phyloP scores from a whole-genome alignment of 2,113 vertebrate species.

The Spizaetus ornatus region DNA sequence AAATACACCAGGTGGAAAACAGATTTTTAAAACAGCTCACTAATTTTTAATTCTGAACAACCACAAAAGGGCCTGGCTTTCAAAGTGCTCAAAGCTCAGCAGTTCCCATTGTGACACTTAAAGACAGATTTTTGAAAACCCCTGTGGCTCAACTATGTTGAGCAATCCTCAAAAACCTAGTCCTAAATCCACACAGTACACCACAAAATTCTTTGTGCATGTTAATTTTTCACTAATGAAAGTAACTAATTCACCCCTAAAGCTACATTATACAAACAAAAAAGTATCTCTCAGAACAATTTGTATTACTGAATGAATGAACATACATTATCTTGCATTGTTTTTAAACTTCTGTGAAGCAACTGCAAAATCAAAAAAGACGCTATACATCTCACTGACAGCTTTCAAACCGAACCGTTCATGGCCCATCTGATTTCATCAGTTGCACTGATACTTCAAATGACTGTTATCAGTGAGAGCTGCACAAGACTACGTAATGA shows the following conservation, averaged over 20 bases:
- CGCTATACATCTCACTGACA: background rate
- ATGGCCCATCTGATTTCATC: conserved; percentile 49
- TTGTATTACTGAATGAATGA: background rate
- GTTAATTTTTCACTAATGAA: background rate
- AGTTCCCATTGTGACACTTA: background rate
- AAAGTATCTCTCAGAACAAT: background rate
- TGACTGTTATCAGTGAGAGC: conserved; percentile 10
- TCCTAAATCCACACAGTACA: background rate
- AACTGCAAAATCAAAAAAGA: background rate
- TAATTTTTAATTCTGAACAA: background rate
- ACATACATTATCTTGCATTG: background rate
- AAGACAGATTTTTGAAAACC: background rate
- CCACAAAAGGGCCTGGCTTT: background rate
- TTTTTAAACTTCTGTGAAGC: background rate
- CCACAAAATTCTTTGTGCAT: background rate
- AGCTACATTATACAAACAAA: background rate
- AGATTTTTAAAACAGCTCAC: background rate
- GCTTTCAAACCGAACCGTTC: background rate
- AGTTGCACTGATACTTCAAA: conserved; percentile 36
- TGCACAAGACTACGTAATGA: conserved; percentile 17
- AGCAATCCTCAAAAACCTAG: background rate
- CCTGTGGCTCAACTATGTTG: background rate
- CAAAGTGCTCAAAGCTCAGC: background rate
- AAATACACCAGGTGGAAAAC: background rate
- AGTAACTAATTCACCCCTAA: background rate